Base-by-base conservation (phyloP, 2,113 vertebrate genomes). In the Cardinalis cardinalis region DNA sequence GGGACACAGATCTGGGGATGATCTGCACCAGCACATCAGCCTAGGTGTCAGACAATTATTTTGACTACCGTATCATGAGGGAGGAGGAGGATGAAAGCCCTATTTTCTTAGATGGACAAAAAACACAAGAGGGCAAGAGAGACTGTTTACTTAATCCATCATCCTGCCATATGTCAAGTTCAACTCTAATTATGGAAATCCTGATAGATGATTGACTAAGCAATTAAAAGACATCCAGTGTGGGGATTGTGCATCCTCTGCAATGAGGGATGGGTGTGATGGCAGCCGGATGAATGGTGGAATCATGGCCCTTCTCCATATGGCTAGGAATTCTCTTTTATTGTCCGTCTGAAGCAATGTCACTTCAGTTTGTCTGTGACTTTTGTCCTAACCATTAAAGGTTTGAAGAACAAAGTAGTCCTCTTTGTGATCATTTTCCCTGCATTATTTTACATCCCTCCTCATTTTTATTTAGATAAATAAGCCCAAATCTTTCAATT, bases 151-250 rank as follows among this genome's bases (percentile, higher is more conserved):
- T 90, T 92, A 92, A 92, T 81, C 86, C 64, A 34, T 48, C 43
- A 59, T 61, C 69, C 73, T 71, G 65, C 65, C 73, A 52, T 86
- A 93, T 56, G 80, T 40, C 43, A 86, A 14, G 15, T 71, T 90
- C 52, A 71, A 48, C 40, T 80, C 48, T 56, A 74, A 87, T 87
- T 92, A 71, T 49, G 36, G 60, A 93, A 93, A 92, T 93, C 65
- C 80, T 49, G 40, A 64, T 5, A 52, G 61, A 68, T 41, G 48
- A 41, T 74, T 74, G 49, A 71, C 69, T 56, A 52, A 84, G 80
- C 48, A 78, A 44, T 52, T 74, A 23, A 68, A 92, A 70, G 65
- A 18, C 2, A 0, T 83, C 7, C 59, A 21, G 0, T 6, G 69
- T 48, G 60, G 19, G 46, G 53, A 29, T n/a, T n/a, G 40, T 21